Conservation (phyloP, 1,140 invertebrate genomes). For the Pomacea maculata region DNA sequence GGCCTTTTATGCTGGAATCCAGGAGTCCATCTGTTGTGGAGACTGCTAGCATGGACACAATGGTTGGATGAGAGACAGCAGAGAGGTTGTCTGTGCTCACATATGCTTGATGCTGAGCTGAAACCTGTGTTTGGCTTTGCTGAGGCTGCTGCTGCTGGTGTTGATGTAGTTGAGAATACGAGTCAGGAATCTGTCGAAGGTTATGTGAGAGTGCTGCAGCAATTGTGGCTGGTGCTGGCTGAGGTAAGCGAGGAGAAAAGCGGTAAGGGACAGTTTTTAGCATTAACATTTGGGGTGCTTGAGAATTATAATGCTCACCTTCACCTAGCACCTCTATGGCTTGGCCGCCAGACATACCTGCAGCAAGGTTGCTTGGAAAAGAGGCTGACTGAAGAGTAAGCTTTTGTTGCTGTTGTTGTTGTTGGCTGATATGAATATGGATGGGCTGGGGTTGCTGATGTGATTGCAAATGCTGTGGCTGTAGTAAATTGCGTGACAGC, state of each 20-base stretch:
- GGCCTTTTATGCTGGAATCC: background rate
- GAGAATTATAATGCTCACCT: constrained; percentile 11
- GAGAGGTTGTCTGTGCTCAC: background rate
- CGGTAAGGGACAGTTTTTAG: constrained; percentile 23
- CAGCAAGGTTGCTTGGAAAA: constrained; percentile 13
- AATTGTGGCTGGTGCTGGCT: constrained; percentile 20
- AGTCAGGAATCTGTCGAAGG: constrained; percentile 4
- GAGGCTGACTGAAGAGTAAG: constrained; percentile 27
- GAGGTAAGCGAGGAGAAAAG: background rate
- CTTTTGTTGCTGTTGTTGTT: constrained; percentile 19
- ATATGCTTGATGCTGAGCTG: constrained; percentile 5
- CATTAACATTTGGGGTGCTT: constrained; percentile 13
- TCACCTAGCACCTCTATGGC: constrained; percentile 23
- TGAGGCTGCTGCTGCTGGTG: constrained; percentile 15
- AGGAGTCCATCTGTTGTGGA: background rate
- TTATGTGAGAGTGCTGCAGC: constrained; percentile 13
- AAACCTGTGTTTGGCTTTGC: background rate
- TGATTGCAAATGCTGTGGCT: constrained; percentile 23
- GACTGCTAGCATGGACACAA: constrained; percentile 16
- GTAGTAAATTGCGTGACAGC: constrained; percentile 24
- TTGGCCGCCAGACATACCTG: constrained; percentile 23
- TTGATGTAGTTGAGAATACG: constrained; percentile 31
- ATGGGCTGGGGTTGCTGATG: constrained; percentile 20
- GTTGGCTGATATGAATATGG: constrained; percentile 25
- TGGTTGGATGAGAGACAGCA: background rate